phyloP scores from a whole-genome alignment of 1,140 invertebrate genomes.

The Formica selysi region DNA sequence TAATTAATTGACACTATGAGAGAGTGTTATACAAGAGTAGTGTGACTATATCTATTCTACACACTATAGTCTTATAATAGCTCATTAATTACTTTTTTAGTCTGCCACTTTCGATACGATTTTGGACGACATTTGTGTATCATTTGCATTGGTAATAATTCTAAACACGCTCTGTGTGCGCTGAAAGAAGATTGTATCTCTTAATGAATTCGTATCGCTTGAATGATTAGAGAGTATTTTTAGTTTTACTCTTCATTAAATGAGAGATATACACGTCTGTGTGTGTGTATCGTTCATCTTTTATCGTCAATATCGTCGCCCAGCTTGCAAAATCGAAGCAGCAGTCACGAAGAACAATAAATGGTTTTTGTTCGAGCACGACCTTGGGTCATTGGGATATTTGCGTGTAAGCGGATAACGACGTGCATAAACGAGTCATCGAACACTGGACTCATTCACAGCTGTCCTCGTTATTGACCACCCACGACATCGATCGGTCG shows the following conservation, averaged over 20 bases:
- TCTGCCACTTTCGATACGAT: conserved; percentile 57
- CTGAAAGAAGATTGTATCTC: background rate
- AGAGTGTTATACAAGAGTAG: background rate
- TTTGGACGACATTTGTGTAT: conserved; percentile 61
- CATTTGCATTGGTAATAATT: conserved; percentile 61
- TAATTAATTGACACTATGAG: background rate
- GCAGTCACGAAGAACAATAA: conserved; percentile 71
- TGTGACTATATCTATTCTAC: conserved; percentile 6
- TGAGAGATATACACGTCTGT: background rate
- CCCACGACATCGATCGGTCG: conserved; percentile 75
- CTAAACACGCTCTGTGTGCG: background rate
- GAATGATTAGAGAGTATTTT: background rate
- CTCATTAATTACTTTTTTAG: conserved; percentile 61
- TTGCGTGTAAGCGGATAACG: conserved; percentile 75
- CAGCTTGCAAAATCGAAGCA: conserved; percentile 19
- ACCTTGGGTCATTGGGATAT: conserved; percentile 74
- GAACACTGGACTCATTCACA: conserved; percentile 78
- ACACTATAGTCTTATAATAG: conserved; percentile 61
- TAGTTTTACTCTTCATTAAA: conserved; percentile 2
- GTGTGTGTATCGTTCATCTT: conserved; percentile 12
- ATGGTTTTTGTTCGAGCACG: conserved; percentile 71
- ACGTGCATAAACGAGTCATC: conserved; percentile 77
- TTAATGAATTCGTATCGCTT: background rate
- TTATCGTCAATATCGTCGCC: conserved; percentile 41
- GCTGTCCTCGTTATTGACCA: conserved; percentile 74